A percentile compares a stretch with the other conserved stretches of the same genome.
These are phyloP conservation scores for Cepaea hortensis DNA, from an alignment of 2,888 invertebrate species.

Conservation along the genomic window DNA sequence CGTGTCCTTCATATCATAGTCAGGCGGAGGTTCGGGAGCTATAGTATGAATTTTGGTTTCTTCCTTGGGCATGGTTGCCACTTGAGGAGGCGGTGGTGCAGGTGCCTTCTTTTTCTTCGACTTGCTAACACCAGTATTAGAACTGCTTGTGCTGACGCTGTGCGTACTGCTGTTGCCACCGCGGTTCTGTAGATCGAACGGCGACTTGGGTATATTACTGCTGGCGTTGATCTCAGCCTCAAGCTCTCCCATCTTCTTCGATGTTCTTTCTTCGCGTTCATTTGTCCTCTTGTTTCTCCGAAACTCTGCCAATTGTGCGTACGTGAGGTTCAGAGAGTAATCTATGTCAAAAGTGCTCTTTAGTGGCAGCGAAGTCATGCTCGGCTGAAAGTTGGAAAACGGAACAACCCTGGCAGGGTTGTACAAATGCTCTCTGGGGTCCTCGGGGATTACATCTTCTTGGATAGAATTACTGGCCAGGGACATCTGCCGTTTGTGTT, in stretches of 20 bases:
- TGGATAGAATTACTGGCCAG: constrained; percentile 55
- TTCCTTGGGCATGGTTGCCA: background rate
- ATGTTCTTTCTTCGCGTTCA: constrained; percentile 63
- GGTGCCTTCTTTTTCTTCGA: constrained; percentile 67
- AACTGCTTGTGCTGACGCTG: constrained; percentile 58
- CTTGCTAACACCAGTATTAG: constrained; percentile 60
- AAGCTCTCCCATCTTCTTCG: constrained; percentile 60
- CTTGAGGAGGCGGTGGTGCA: constrained; percentile 58
- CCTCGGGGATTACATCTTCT: constrained; percentile 64
- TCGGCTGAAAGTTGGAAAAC: constrained; percentile 57
- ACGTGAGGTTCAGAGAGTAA: constrained; percentile 67
- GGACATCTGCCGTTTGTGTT: constrained; percentile 64
- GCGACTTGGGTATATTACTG: constrained; percentile 53
- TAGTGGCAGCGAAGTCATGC: constrained; percentile 64
- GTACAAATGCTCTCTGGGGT: constrained; percentile 63
- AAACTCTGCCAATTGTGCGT: constrained; percentile 69
- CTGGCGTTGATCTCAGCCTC: constrained; percentile 53
- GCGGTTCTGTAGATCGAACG: constrained; percentile 55
- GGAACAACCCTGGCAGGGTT: constrained; percentile 56
- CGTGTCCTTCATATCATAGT: constrained; percentile 62
- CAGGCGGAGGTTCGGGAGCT: constrained; percentile 61
- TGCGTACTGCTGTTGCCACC: constrained; percentile 54
- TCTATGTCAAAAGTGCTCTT: constrained; percentile 67
- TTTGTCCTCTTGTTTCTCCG: constrained; percentile 62
- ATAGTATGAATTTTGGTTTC: constrained; percentile 45